Conservation (phyloP, 1,140 invertebrate genomes). For the Drosophila micromelanica region DNA sequence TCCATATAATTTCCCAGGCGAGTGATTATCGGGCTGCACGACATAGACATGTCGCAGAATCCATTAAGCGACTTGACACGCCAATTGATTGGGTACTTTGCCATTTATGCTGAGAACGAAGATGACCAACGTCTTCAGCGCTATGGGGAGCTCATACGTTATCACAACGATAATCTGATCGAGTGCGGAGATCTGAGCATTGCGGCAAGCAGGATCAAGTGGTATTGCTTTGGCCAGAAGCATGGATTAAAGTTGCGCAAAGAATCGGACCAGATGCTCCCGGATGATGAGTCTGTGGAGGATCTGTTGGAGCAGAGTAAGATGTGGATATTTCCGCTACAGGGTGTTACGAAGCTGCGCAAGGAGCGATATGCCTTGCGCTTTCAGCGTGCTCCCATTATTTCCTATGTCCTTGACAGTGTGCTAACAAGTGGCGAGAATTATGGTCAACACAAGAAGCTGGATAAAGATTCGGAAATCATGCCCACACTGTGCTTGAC, state of each 20-base stretch:
- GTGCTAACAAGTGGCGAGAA: slow-evolving; percentile 17
- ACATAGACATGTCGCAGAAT: slow-evolving; percentile 22
- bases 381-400: slow-evolving; percentile 51
- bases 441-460: slow-evolving; percentile 37
- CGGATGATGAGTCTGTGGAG: slow-evolving; percentile 7
- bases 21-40: background rate
- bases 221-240: slow-evolving; percentile 23
- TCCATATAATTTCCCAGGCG: background rate
- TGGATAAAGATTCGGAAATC: background rate
- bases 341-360: background rate
- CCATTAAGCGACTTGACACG: slow-evolving; percentile 25
- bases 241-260: slow-evolving; percentile 24
- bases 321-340: slow-evolving; percentile 49
- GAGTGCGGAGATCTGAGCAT: slow-evolving; percentile 49
- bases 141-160: slow-evolving; percentile 55
- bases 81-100: slow-evolving; percentile 41
- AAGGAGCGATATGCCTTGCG: slow-evolving; percentile 45
- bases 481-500: slow-evolving; percentile 17
- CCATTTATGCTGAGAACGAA: background rate
- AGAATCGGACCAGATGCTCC: slow-evolving; percentile 6
- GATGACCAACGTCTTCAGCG: slow-evolving; percentile 1
- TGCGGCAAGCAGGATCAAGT: slow-evolving; percentile 27
- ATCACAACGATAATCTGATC: slow-evolving; percentile 22
- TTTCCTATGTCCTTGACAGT: slow-evolving; percentile 21
- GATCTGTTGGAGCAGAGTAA: slow-evolving; percentile 30